Percentiles rank a stretch among this genome's conserved stretches.
Conservation (phyloP, 2,888 invertebrate species). For the Sarcophaga rosellei region DNA sequence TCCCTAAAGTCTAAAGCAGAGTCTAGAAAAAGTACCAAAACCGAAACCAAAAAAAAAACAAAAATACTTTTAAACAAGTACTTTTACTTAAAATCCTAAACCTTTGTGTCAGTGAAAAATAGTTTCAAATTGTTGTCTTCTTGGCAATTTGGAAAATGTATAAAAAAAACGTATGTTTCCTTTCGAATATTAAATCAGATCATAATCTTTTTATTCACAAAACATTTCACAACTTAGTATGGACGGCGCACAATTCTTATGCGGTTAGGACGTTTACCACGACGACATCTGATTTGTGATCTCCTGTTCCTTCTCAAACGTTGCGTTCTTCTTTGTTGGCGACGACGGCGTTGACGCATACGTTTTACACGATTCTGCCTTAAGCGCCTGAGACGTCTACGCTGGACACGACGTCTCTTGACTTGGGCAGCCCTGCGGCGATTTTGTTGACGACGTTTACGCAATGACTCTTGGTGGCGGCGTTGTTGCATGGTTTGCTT, state of each 20-base stretch:
- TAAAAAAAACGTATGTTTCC: not conserved
- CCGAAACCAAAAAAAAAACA: too few species aligned
- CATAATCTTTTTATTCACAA: not conserved
- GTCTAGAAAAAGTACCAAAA: too few species aligned
- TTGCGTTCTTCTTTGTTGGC: not conserved
- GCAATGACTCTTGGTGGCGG: constrained; percentile 9
- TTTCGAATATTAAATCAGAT: not conserved
- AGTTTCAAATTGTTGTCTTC: too few species aligned
- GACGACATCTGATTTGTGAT: constrained; percentile 1
- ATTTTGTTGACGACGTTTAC: constrained; percentile 19
- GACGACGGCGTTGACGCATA: not conserved
- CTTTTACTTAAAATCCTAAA: too few species aligned
- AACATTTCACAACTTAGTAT: not conserved
- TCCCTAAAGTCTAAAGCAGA: too few species aligned
- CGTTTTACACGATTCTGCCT: not conserved
- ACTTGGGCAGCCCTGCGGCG: constrained; percentile 18
- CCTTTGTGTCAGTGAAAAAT: too few species aligned
- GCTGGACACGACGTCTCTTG: not conserved
- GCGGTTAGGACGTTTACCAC: constrained; percentile 11
- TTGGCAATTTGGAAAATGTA: too few species aligned
- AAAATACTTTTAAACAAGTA: too few species aligned
- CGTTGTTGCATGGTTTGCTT: constrained; percentile 45
- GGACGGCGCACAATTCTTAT: constrained; percentile 16
- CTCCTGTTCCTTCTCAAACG: not conserved
- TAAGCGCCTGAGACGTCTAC: constrained; percentile 1